Percentiles rank a stretch among this genome's conserved stretches.
These are phyloP conservation scores for Eudyptes chrysolophus DNA, from an alignment of 2,113 vertebrate species.

Conservation along the genomic window DNA sequence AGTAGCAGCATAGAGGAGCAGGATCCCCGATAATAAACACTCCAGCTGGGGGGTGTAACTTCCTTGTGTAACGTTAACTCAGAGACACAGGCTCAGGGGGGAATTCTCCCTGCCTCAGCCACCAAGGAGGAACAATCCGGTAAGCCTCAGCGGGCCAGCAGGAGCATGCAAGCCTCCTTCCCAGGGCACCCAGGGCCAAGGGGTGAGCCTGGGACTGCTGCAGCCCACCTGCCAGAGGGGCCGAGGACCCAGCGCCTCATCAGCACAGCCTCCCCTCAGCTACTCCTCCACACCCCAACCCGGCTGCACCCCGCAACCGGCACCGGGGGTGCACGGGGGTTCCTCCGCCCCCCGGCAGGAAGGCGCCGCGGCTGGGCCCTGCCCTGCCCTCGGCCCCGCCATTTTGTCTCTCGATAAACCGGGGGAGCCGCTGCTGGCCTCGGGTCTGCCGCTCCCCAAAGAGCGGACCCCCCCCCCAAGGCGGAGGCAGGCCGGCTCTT, in stretches of 20 bases:
- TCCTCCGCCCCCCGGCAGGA: background rate
- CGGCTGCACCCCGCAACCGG: background rate
- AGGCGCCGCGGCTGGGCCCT: background rate
- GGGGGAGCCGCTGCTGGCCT: background rate
- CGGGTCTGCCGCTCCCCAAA: too few relatives aligned
- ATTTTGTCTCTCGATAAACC: constrained; percentile 6
- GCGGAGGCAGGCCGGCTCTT: rapidly evolving
- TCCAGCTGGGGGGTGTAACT: background rate
- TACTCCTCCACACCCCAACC: rapidly evolving
- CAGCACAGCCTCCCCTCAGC: background rate
- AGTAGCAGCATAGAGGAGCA: background rate
- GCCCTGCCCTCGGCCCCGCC: background rate
- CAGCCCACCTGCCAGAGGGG: background rate
- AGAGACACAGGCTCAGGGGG: background rate
- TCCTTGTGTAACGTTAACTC: background rate
- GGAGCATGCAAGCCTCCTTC: background rate
- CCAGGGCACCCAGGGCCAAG: background rate
- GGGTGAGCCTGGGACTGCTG: rapidly evolving
- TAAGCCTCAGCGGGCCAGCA: rapidly evolving
- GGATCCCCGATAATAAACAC: rapidly evolving
- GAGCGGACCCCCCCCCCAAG: rapidly evolving
- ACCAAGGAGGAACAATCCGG: rapidly evolving
- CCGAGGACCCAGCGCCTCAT: rapidly evolving
- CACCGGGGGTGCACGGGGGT: rapidly evolving
- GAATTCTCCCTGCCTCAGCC: background rate